Evolutionary conservation across 2,888 invertebrate species (phyloP), one percentile per base, ranked within the genome.

Genomic region (Andricus curvator): DNA sequence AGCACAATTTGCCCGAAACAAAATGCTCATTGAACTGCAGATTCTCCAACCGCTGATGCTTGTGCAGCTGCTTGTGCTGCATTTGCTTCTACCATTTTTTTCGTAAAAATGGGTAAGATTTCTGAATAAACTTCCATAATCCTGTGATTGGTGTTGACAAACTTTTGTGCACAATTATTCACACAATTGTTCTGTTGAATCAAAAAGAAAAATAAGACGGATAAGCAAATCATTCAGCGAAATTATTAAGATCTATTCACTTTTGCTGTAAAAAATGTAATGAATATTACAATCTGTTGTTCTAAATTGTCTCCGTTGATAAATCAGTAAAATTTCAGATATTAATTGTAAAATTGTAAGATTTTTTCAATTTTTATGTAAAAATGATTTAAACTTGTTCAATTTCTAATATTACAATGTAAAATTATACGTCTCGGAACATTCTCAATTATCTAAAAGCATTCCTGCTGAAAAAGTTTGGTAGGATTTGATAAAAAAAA

Each of bases 81-180:
- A 81, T 93, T 93, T 85, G 94, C 94, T 85, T 94, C 93, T 81
- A 94, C 91, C 85, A 94, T 92, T 85, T 92, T 93, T 82, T 94
- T 93, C 41, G 94, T 92, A 81, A 95, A 93, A 78, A 93, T 90
- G 64, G 94, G 94, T 88, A 95, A 95, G 37, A 94, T 93, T 88
- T 95, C 94, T 88, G 95, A 93, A 88, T 94, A 95, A 78, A 94
- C 93, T 85, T 93, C 92, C 95, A 95, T 95, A 80, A 95, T 90
- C 88, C 94, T 94, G 85, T 95, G 94, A 90, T 95, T 95, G 64
- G 93, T 94, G 77, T 93, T 93, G n/a, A 95, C 93, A 88, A 94
- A 94, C 90, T 95, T 95, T 29, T 93, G 92, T 17, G 94, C 93
- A 91, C 95, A 95, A 48, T 92, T 92, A 79, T 94, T 93, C 37